phyloP scores from a whole-genome alignment of 2,113 vertebrate species.

The Corynorhinus townsendii region DNA sequence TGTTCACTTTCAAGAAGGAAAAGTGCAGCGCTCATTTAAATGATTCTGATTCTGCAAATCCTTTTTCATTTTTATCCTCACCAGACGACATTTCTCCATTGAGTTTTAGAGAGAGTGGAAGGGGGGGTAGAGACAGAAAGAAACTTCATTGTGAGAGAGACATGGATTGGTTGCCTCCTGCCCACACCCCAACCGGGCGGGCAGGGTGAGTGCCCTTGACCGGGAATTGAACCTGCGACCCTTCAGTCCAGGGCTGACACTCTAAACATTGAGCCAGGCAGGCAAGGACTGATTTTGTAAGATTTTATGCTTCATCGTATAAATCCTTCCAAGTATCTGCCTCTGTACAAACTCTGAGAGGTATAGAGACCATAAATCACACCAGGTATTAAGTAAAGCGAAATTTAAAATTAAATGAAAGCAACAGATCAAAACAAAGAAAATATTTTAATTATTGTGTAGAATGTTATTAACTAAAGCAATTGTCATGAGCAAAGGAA shows the following conservation, averaged over 20 bases:
- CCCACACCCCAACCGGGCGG: no score
- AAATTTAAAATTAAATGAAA: slow-evolving; percentile 40
- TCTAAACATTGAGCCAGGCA: neutral
- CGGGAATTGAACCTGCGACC: neutral
- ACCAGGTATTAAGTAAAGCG: neutral
- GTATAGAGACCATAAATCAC: neutral
- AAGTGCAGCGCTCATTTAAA: neutral
- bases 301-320: neutral
- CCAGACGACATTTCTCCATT: neutral
- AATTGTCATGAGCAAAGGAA: neutral
- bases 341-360: neutral
- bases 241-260: neutral
- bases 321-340: slow-evolving; percentile 18
- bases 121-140: neutral
- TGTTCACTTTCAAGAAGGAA: neutral
- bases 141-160: neutral
- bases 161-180: neutral
- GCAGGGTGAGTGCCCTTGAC: neutral
- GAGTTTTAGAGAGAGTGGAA: neutral
- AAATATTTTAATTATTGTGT: neutral
- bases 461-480: neutral
- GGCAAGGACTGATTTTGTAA: neutral
- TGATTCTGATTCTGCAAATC: neutral
- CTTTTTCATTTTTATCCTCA: neutral
- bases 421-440: neutral